phyloP scores from a whole-genome alignment of 2,888 invertebrate genomes.

The Myopa tessellatipennis region DNA sequence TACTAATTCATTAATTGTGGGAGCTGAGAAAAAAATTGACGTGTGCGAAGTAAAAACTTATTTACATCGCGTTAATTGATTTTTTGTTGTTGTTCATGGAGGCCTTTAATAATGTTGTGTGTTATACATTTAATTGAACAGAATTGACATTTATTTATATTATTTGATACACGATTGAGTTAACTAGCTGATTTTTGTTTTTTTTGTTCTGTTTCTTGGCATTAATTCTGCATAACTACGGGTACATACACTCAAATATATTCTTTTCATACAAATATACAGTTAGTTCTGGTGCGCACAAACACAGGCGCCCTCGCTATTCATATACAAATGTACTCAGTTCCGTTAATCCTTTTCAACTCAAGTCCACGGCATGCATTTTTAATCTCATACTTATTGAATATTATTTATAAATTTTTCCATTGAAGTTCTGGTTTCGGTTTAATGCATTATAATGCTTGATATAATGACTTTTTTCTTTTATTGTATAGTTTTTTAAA shows the following conservation, averaged over 20 bases:
- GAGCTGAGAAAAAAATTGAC: background rate
- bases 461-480: too few species aligned
- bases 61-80: slow-evolving; percentile 19
- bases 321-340: background rate
- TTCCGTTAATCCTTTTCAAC: background rate
- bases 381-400: background rate
- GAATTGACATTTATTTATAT: slow-evolving; percentile 51
- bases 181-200: slow-evolving; percentile 42
- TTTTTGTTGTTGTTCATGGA: slow-evolving; percentile 1
- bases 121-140: slow-evolving; percentile 49
- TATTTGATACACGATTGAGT: slow-evolving; percentile 38
- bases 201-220: slow-evolving; percentile 19
- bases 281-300: slow-evolving; percentile 19
- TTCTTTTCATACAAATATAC: slow-evolving; percentile 42
- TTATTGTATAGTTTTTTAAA: slow-evolving; percentile 18
- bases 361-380: background rate
- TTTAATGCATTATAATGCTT: slow-evolving; percentile 12
- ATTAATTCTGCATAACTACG: background rate
- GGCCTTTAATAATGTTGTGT: slow-evolving; percentile 18
- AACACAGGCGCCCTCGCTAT: too few species aligned
- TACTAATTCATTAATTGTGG: too few species aligned
- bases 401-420: background rate
- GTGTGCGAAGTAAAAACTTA: background rate
- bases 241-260: background rate
- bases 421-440: background rate